phyloP scores from a whole-genome alignment of 2,888 invertebrate genomes.

The Nasonovia ribisnigri region DNA sequence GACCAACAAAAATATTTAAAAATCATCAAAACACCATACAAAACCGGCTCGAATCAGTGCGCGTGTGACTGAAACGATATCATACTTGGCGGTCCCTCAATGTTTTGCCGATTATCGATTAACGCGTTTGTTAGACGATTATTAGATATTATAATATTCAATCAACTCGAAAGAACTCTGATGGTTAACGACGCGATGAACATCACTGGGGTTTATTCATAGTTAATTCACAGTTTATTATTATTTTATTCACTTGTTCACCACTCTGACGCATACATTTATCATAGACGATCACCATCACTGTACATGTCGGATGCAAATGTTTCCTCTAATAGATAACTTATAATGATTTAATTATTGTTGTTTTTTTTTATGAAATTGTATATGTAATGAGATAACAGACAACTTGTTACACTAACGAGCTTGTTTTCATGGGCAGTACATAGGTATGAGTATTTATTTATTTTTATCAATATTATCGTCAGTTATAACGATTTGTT shows the following conservation, averaged over 20 bases:
- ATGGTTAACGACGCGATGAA: neutral
- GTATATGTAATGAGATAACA: neutral
- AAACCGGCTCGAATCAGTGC: neutral
- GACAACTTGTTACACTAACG: neutral
- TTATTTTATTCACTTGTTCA: neutral
- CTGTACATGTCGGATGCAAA: neutral
- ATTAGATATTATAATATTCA: neutral
- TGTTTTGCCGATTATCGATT: neutral
- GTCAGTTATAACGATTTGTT: neutral
- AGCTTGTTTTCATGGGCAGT: neutral
- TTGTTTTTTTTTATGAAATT: neutral
- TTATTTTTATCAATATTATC: neutral
- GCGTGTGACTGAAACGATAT: neutral
- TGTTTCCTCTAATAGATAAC: neutral
- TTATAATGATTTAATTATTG: neutral
- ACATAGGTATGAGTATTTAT: neutral
- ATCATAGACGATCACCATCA: neutral
- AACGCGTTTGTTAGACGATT: neutral
- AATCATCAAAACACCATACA: neutral
- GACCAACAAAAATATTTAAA: neutral
- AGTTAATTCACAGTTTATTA: neutral
- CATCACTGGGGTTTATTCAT: neutral
- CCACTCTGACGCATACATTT: neutral
- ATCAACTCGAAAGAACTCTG: neutral
- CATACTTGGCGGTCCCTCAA: neutral